Evolutionary conservation across 1,140 invertebrate genomes (phyloP).

Genomic region (Thaumatotibia leucotreta): DNA sequence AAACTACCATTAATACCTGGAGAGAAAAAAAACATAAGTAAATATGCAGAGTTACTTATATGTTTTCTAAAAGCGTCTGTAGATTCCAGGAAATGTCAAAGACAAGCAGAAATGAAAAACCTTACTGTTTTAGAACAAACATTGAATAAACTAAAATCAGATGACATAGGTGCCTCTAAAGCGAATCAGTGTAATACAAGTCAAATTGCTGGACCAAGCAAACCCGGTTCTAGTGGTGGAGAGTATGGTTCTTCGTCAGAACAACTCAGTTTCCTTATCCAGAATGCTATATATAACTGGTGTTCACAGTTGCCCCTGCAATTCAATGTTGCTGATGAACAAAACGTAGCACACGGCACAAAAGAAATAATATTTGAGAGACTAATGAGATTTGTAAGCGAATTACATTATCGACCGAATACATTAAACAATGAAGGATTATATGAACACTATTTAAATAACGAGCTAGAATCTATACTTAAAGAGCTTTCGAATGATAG

Average conservation of each 20-base stretch:
- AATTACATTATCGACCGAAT: background rate
- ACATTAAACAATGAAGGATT: background rate
- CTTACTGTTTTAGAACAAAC: background rate
- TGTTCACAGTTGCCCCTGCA: slow-evolving; percentile 31
- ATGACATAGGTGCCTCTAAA: background rate
- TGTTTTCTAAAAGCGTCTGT: slow-evolving; percentile 26
- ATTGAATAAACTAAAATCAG: slow-evolving; percentile 4
- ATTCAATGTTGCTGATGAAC: slow-evolving; percentile 19
- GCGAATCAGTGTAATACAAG: slow-evolving; percentile 15
- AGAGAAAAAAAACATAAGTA: slow-evolving; percentile 23
- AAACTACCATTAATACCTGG: slow-evolving; percentile 31
- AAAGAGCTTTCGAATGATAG: background rate
- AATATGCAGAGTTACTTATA: slow-evolving; percentile 27
- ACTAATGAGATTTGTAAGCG: slow-evolving; percentile 17
- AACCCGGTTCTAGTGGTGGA: background rate
- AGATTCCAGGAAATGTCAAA: slow-evolving; percentile 25
- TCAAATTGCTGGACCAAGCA: slow-evolving; percentile 26
- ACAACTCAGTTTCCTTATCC: slow-evolving; percentile 33
- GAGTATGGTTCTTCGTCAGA: slow-evolving; percentile 17
- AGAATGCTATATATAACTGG: slow-evolving; percentile 38
- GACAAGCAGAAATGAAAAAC: background rate
- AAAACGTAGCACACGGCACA: slow-evolving; percentile 20
- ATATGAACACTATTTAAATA: background rate
- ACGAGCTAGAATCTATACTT: background rate
- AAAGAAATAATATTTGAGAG: slow-evolving; percentile 33